A percentile compares a stretch with the other conserved stretches of the same genome.
Evolutionary conservation across 2,113 vertebrate genomes (phyloP).

Genomic region (Ploceus nigricollis): DNA sequence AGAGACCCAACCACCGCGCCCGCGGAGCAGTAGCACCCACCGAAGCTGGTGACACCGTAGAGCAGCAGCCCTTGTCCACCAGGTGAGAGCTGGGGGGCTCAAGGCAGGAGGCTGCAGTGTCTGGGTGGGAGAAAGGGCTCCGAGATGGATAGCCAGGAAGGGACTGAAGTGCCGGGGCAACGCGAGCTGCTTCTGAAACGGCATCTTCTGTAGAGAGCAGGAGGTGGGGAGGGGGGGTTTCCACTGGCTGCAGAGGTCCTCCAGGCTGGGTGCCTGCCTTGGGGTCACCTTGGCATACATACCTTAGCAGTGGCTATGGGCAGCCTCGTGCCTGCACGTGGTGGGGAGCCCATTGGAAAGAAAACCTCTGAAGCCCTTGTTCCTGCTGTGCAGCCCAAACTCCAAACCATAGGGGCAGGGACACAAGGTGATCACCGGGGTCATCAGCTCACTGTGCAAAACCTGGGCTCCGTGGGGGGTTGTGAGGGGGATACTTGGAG

Average conservation of each 20-base stretch:
- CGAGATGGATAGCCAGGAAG: background rate
- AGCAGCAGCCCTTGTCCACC: background rate
- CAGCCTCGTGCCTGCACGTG: rapidly evolving
- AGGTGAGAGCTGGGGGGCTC: background rate
- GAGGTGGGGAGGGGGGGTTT: rapidly evolving
- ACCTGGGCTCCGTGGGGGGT: background rate
- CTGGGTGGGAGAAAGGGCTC: rapidly evolving
- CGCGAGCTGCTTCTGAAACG: rapidly evolving
- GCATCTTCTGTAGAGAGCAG: background rate
- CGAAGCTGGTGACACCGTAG: rapidly evolving
- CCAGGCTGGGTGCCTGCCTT: background rate
- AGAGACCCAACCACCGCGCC: rapidly evolving
- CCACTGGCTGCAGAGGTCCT: background rate
- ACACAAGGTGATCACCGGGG: rapidly evolving
- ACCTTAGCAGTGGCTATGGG: background rate
- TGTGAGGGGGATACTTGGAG: background rate
- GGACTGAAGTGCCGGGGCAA: background rate
- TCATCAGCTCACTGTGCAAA: background rate
- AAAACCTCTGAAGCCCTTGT: rapidly evolving
- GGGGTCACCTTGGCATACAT: rapidly evolving
- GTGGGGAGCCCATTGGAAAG: background rate
- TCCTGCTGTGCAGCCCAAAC: background rate
- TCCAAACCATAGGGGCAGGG: background rate
- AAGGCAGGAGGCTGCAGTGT: background rate
- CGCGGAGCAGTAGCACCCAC: rapidly evolving